Percentiles rank a stretch among this genome's conserved stretches.
phyloP scores from a whole-genome alignment of 2,888 invertebrate genomes.

The Endotricha flammealis region DNA sequence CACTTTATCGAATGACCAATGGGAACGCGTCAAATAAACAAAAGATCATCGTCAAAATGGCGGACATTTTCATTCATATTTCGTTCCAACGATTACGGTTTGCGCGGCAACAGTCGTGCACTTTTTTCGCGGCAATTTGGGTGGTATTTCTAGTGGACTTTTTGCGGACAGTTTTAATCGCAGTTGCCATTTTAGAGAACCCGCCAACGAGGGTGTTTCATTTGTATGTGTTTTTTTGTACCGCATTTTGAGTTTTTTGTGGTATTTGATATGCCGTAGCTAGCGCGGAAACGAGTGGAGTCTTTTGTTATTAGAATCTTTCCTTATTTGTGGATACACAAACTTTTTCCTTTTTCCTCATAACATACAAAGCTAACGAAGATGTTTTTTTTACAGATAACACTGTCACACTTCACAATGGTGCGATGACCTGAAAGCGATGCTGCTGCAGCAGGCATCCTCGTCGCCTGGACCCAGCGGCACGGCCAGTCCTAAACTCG shows the following conservation, averaged over 20 bases:
- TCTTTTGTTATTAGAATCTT: slow-evolving; percentile 11
- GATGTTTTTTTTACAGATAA: slow-evolving; percentile 41
- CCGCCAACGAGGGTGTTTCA: slow-evolving; percentile 38
- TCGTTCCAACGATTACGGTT: slow-evolving; percentile 56
- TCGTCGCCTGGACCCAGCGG: slow-evolving; percentile 73
- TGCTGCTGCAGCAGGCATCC: slow-evolving; percentile 74
- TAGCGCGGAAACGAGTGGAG: slow-evolving; percentile 7
- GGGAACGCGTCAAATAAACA: slow-evolving; percentile 41
- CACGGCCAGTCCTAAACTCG: slow-evolving; percentile 64
- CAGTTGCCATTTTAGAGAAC: slow-evolving; percentile 59
- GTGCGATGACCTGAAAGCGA: slow-evolving; percentile 67
- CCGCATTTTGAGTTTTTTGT: slow-evolving; percentile 22
- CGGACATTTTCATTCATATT: slow-evolving; percentile 58
- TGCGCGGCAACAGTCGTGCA: slow-evolving; percentile 40
- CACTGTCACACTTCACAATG: slow-evolving; percentile 43
- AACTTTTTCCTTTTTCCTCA: background rate
- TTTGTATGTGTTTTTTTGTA: slow-evolving; percentile 40
- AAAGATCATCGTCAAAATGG: slow-evolving; percentile 50
- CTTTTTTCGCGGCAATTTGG: slow-evolving; percentile 65
- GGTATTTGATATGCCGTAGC: slow-evolving; percentile 16
- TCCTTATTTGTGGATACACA: slow-evolving; percentile 5
- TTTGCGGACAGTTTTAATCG: slow-evolving; percentile 69
- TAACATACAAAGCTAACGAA: background rate
- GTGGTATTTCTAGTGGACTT: slow-evolving; percentile 50
- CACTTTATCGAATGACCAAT: slow-evolving; percentile 29